Evolutionary conservation across 2,888 invertebrate genomes (phyloP).

Genomic region (Helicoverpa assulta): DNA sequence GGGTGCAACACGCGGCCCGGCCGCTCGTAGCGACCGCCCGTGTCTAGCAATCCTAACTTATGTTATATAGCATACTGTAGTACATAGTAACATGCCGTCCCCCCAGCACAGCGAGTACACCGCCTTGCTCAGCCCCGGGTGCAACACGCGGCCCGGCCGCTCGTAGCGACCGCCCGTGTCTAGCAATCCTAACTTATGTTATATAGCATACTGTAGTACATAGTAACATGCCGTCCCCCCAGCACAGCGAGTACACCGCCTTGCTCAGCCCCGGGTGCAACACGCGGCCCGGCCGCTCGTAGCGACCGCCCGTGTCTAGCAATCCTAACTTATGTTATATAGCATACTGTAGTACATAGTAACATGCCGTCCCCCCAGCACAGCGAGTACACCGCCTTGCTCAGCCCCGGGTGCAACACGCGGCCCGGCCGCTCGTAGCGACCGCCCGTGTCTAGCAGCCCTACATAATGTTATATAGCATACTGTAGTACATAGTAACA

Average conservation of each 20-base stretch:
- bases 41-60: conserved; percentile 92
- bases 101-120: no score
- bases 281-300: conserved; percentile 89
- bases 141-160: conserved; percentile 88
- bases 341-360: no score
- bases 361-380: no score
- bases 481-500: no score
- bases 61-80: no score
- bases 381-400: conserved; percentile 54
- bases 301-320: conserved; percentile 85
- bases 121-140: conserved; percentile 67
- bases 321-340: conserved; percentile 89
- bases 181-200: conserved; percentile 90
- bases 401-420: conserved; percentile 69
- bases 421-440: conserved; percentile 89
- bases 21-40: conserved; percentile 82
- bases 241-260: no score
- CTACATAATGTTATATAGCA: conserved; percentile 84
- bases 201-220: no score
- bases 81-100: no score
- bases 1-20: conserved; percentile 86
- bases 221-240: no score
- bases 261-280: conserved; percentile 48
- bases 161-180: conserved; percentile 85
- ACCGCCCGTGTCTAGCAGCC: conserved; percentile 89